Percentiles rank a stretch among this genome's conserved stretches.
phyloP scores from a whole-genome alignment of 1,140 invertebrate genomes.

The Agraylea sexmaculata region DNA sequence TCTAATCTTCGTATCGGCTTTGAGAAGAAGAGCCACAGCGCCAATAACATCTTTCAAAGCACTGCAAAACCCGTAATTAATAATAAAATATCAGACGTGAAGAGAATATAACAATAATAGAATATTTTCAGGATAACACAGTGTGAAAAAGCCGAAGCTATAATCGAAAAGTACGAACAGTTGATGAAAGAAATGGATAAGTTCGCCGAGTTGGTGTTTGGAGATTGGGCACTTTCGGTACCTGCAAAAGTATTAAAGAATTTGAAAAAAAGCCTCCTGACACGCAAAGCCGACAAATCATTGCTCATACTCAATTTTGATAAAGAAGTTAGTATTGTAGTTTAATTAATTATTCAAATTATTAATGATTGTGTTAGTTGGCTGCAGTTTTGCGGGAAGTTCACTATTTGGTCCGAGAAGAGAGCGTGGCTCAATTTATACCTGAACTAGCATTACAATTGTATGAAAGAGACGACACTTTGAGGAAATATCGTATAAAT shows the following conservation, averaged over 20 bases:
- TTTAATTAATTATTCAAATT: too few relatives aligned
- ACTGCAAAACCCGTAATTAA: constrained; percentile 61
- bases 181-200: constrained; percentile 51
- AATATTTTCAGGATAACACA: constrained; percentile 16
- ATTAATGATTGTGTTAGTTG: too few relatives aligned
- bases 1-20: constrained; percentile 68
- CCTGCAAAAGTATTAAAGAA: constrained; percentile 50
- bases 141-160: constrained; percentile 27
- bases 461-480: constrained; percentile 50
- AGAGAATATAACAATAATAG: constrained; percentile 2
- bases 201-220: constrained; percentile 51
- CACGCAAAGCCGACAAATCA: constrained; percentile 44
- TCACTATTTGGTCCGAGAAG: constrained; percentile 55
- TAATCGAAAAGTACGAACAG: constrained; percentile 48
- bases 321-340: constrained; percentile 38
- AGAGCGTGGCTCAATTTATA: constrained; percentile 40
- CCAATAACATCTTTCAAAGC: constrained; percentile 60
- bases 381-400: constrained; percentile 63
- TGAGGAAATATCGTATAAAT: constrained; percentile 51
- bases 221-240: constrained; percentile 52
- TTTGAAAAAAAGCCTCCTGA: constrained; percentile 52
- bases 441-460: constrained; percentile 53
- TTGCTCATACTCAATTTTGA: constrained; percentile 62
- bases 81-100: not conserved
- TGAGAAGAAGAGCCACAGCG: constrained; percentile 58